Evolutionary conservation across 1,140 invertebrate genomes (phyloP).

Genomic region (Sinella curviseta): DNA sequence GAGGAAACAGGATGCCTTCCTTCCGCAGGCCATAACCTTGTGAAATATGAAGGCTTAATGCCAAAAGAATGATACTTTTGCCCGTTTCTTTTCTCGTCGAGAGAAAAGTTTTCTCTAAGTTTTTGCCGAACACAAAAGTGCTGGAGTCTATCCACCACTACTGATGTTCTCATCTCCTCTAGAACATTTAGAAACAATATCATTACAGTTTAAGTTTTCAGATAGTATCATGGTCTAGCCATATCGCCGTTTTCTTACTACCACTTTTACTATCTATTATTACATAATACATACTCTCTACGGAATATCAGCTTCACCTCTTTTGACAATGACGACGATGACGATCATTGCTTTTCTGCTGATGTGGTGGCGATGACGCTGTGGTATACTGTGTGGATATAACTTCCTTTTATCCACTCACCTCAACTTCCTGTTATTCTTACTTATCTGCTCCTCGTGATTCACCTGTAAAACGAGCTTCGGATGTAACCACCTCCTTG

Average conservation of each 20-base stretch:
- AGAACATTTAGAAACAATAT: background rate
- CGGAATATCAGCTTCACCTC: background rate
- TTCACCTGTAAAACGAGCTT: background rate
- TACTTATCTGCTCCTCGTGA: background rate
- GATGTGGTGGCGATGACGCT: background rate
- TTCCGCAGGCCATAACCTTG: constrained; percentile 17
- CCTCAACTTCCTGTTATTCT: background rate
- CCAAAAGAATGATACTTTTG: constrained; percentile 12
- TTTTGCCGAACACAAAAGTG: background rate
- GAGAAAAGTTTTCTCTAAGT: constrained; percentile 1
- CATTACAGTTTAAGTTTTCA: background rate
- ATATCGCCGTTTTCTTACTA: too few species aligned
- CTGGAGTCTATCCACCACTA: background rate
- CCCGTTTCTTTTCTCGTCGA: constrained; percentile 1
- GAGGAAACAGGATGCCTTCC: background rate
- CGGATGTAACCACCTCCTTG: background rate
- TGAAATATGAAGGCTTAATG: constrained; percentile 22
- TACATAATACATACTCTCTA: too few species aligned
- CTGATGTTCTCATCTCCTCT: background rate
- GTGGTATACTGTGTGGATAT: background rate
- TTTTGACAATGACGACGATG: background rate
- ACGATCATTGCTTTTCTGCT: background rate
- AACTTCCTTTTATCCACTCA: background rate
- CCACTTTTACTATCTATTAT: too few species aligned
- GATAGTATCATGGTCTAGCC: background rate